These are phyloP conservation scores for Oophaga pumilio DNA, from an alignment of 2,113 vertebrate species.

Conservation along the genomic window DNA sequence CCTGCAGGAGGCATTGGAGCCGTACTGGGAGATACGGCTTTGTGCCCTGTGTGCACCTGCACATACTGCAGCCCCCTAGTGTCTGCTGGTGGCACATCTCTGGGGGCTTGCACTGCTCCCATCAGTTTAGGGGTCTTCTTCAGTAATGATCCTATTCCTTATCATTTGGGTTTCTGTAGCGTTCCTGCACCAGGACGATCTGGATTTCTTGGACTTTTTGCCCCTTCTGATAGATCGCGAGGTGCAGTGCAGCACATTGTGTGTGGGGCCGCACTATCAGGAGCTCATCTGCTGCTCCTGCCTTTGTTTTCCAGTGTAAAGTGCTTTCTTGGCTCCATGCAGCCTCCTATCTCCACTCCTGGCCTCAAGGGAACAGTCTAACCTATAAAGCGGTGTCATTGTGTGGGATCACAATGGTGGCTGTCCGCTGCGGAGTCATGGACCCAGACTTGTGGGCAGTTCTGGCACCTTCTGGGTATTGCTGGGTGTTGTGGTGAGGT, in stretches of 20 bases:
- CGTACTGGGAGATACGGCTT: not conserved
- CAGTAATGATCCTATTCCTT: too few relatives aligned
- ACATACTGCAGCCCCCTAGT: not conserved
- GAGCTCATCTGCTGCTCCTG: constrained; percentile 20
- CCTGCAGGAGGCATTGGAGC: not conserved
- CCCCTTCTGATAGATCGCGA: too few relatives aligned
- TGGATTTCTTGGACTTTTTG: too few relatives aligned
- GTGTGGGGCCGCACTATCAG: constrained; percentile 15
- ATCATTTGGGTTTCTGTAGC: not conserved
- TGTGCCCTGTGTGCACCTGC: constrained; percentile 24
- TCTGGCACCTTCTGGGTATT: not conserved
- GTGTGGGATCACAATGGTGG: constrained; percentile 47
- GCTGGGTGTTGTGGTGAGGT: too few relatives aligned
- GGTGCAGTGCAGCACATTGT: too few relatives aligned
- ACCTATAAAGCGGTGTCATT: constrained; percentile 41
- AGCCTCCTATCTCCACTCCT: constrained; percentile 44
- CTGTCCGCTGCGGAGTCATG: constrained; percentile 10
- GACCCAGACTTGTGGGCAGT: not conserved
- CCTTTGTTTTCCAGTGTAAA: constrained; percentile 55
- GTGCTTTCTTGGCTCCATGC: constrained; percentile 58
- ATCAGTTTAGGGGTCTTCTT: too few relatives aligned
- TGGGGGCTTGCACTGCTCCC: not conserved
- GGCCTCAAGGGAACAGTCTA: constrained; percentile 45
- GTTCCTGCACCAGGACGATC: not conserved
- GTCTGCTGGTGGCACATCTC: not conserved